These are phyloP conservation scores for Fregetta grallaria DNA, from an alignment of 2,113 vertebrate genomes.

Conservation along the genomic window DNA sequence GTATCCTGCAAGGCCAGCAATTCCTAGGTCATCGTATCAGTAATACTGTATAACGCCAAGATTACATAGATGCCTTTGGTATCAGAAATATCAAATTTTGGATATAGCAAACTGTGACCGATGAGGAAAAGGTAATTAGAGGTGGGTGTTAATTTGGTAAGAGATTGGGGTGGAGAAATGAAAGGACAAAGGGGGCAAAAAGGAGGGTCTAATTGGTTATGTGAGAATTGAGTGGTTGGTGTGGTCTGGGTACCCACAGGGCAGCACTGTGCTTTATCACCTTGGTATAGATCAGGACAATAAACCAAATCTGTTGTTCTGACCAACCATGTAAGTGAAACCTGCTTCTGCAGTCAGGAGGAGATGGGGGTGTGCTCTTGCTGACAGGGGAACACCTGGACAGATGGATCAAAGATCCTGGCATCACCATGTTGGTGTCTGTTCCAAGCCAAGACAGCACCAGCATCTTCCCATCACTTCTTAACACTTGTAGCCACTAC, in stretches of 20 bases:
- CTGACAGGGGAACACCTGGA: background rate
- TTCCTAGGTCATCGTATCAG: background rate
- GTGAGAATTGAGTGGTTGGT: background rate
- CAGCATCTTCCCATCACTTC: background rate
- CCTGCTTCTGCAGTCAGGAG: background rate
- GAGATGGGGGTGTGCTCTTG: background rate
- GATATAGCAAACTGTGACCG: background rate
- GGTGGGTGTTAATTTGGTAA: background rate
- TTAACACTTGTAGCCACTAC: background rate
- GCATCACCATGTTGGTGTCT: background rate
- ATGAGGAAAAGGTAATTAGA: background rate
- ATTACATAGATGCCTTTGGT: background rate
- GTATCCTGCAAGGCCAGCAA: background rate
- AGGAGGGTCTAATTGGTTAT: background rate
- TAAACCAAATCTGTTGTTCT: background rate
- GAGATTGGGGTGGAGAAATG: background rate
- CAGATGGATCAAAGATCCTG: background rate
- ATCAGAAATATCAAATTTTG: background rate
- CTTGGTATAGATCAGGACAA: background rate
- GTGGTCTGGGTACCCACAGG: rapidly evolving
- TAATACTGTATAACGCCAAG: background rate
- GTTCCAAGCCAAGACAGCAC: background rate
- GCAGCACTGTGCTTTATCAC: background rate
- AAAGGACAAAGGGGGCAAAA: background rate
- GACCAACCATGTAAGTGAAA: background rate